These are phyloP conservation scores for Dufourea novaeangliae DNA, from an alignment of 1,140 invertebrate genomes.

Conservation along the genomic window DNA sequence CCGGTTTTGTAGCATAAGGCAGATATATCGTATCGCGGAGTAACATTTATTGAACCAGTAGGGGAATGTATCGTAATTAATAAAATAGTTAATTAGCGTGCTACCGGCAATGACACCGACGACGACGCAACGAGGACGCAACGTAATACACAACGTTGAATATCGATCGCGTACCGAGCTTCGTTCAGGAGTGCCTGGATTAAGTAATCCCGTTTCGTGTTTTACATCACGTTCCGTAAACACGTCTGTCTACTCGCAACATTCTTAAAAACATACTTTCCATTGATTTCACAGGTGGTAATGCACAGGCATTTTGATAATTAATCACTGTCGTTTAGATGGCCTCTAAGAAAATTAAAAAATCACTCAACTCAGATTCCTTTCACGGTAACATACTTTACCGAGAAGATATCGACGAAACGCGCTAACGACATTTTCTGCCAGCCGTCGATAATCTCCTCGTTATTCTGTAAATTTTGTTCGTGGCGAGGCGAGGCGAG, in stretches of 20 bases:
- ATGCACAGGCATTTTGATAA: not conserved
- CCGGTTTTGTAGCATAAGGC: too few relatives aligned
- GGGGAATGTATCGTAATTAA: not conserved
- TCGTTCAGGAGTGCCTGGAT: conserved; percentile 10
- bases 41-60: not conserved
- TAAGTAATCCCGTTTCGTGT: conserved; percentile 1
- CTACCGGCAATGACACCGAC: not conserved
- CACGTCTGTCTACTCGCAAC: not conserved
- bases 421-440: not conserved
- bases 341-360: not conserved
- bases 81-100: conserved; percentile 19
- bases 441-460: not conserved
- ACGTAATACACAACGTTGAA: conserved; percentile 5
- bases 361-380: not conserved
- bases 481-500: not conserved
- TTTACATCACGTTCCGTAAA: conserved; percentile 21
- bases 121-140: conserved; percentile 1
- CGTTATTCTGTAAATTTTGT: not conserved
- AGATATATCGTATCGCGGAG: not conserved
- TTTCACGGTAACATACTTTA: not conserved
- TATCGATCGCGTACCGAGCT: conserved; percentile 31
- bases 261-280: not conserved
- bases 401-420: not conserved
- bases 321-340: not conserved
- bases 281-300: not conserved